These are phyloP conservation scores for Tenthredo notha DNA, from an alignment of 2,888 invertebrate genomes.

Conservation along the genomic window DNA sequence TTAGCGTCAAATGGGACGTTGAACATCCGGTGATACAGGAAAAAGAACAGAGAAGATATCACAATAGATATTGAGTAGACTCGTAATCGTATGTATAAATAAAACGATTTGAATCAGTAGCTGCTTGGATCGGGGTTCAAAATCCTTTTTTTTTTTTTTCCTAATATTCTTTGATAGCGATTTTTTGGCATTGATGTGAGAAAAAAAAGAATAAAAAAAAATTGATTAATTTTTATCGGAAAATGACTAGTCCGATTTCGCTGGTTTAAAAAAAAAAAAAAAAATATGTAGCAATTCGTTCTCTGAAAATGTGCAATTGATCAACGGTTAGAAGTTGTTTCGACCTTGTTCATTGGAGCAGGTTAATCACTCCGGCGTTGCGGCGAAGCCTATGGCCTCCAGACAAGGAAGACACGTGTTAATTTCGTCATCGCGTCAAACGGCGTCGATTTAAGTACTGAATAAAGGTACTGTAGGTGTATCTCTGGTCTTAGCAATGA, in stretches of 20 bases:
- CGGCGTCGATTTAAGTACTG: background rate
- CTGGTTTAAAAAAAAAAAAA: no score
- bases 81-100: background rate
- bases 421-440: background rate
- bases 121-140: background rate
- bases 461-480: background rate
- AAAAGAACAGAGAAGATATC: background rate
- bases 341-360: slow-evolving; percentile 29
- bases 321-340: background rate
- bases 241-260: background rate
- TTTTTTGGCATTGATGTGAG: background rate
- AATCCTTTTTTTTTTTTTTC: background rate
- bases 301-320: background rate
- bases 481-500: background rate
- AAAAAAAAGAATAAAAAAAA: background rate
- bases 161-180: background rate
- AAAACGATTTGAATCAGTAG: background rate
- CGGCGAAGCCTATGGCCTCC: slow-evolving; percentile 14
- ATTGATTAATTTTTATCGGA: background rate
- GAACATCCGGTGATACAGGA: slow-evolving; percentile 9
- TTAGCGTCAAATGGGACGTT: background rate
- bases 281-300: background rate
- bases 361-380: slow-evolving; percentile 33
- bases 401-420: slow-evolving; percentile 28
- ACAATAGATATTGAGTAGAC: background rate